Conservation (phyloP, 1,140 invertebrate genomes). For the Trachymyrmex cornetzi region DNA sequence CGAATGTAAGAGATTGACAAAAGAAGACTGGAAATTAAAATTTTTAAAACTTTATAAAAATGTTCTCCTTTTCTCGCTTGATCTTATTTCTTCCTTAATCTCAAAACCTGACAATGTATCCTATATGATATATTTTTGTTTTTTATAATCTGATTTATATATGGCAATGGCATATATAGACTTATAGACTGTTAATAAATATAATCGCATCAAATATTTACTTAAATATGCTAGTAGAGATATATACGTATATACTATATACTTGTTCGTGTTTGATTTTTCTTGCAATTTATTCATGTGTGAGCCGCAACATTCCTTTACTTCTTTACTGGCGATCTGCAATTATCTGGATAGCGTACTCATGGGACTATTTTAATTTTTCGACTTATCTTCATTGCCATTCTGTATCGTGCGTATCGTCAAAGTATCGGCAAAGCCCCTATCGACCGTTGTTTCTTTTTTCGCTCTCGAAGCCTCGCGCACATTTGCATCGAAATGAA, state of each 20-base stretch:
- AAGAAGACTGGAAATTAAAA: not conserved
- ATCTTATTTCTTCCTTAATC: not conserved
- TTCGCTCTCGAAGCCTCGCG: constrained; percentile 40
- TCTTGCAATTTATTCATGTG: not conserved
- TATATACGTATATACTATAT: not conserved
- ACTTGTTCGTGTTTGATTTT: not conserved
- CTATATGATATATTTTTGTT: too few relatives aligned
- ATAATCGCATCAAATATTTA: not conserved
- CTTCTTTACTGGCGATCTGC: not conserved
- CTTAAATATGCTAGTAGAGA: too few relatives aligned
- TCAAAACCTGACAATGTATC: too few relatives aligned
- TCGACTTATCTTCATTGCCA: constrained; percentile 33
- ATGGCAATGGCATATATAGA: too few relatives aligned
- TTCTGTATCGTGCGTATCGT: constrained; percentile 45
- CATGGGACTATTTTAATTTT: constrained; percentile 47
- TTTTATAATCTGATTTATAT: too few relatives aligned
- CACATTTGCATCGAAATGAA: constrained; percentile 82
- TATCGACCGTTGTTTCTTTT: constrained; percentile 50
- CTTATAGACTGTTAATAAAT: too few relatives aligned
- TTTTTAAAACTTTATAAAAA: not conserved
- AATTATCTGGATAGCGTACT: constrained; percentile 39
- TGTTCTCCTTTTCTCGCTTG: not conserved
- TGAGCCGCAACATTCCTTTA: too few relatives aligned
- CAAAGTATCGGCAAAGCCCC: constrained; percentile 51
- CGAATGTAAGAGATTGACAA: not conserved